Base-by-base conservation (phyloP, 2,113 vertebrate species). In the Thinocorus orbignyianus region DNA sequence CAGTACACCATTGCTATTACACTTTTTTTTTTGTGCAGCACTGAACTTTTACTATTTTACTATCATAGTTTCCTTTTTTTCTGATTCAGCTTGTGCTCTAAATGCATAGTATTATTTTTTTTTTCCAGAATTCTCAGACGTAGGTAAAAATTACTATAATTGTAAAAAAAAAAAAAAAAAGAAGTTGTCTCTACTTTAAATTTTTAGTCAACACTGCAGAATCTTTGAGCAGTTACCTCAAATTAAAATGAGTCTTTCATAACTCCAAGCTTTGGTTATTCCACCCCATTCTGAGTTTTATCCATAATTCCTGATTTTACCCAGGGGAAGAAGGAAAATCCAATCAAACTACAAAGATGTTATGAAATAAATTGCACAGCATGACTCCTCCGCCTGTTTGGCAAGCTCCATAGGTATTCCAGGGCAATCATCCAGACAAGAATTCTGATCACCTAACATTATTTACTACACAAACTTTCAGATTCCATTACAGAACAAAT, bases 1-100 rank as follows among this genome's bases (percentile, higher is more conserved):
- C n/a, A 35, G 10, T 2, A 1, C 11, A 30, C 10, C n/a, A n/a
- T 1, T 33, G 9, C 28, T 68, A 33, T 17, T 31, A 19, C 4
- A 49, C 12, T 12, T 24, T 58, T 19, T 37, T n/a, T 19, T 37
- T n/a, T 13, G 37, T 62, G 55, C 31, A 74, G 33, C 35, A 28
- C 24, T 26, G 28, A 79, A 39, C 7, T 44, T 30, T 20, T 24
- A 18, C 42, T 76, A 17, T 26, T 26, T 44, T 33, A n/a, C 22
- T 58, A 8, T n/a, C 22, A 11, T 4, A 7, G 39, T 44, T 90
- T 76, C 26, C 46, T 74, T 51, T 81, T 51, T 81, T 30, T 60
- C 33, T 4, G 3, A 12, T 61, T 71, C 52, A 72, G 23, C 44
- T 90, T 52, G 41, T 85, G 46, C 14, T 65, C 8, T 11, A 57